Percentiles rank a stretch among this genome's conserved stretches.
Conservation (phyloP, 2,113 vertebrate species). For the Morone saxatilis region DNA sequence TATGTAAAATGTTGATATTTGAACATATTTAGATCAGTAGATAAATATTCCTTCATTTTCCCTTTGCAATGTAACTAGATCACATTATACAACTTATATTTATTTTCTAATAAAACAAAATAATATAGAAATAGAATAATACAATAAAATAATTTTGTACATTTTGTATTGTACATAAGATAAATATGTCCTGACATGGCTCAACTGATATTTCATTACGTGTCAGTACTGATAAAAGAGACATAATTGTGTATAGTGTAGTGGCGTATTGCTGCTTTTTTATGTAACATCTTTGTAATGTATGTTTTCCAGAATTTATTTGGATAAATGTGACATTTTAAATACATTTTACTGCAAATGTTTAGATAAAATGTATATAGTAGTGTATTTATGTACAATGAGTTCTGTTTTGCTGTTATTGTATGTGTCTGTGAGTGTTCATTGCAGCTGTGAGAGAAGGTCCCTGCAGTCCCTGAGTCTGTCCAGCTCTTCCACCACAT, state of each 20-base stretch:
- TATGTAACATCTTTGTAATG: background rate
- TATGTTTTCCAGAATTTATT: background rate
- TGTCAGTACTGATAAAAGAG: background rate
- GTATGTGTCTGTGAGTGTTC: constrained; percentile 23
- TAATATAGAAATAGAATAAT: background rate
- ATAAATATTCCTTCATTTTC: background rate
- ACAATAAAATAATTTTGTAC: background rate
- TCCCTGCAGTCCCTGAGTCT: constrained; percentile 53
- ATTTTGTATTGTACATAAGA: background rate
- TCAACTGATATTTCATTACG: background rate
- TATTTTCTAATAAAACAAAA: background rate
- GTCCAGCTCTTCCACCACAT: constrained; percentile 81
- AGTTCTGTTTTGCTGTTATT: background rate
- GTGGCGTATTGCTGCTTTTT: background rate
- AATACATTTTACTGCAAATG: background rate
- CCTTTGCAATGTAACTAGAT: background rate
- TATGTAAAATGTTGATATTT: background rate
- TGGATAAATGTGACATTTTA: background rate
- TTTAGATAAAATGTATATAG: background rate
- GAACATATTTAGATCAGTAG: background rate
- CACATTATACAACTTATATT: background rate
- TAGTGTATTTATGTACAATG: background rate
- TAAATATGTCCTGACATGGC: background rate
- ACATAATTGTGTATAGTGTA: background rate
- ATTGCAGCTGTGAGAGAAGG: constrained; percentile 85